Base-by-base conservation (phyloP, 2,888 invertebrate species). In the Cephus sareptanus region DNA sequence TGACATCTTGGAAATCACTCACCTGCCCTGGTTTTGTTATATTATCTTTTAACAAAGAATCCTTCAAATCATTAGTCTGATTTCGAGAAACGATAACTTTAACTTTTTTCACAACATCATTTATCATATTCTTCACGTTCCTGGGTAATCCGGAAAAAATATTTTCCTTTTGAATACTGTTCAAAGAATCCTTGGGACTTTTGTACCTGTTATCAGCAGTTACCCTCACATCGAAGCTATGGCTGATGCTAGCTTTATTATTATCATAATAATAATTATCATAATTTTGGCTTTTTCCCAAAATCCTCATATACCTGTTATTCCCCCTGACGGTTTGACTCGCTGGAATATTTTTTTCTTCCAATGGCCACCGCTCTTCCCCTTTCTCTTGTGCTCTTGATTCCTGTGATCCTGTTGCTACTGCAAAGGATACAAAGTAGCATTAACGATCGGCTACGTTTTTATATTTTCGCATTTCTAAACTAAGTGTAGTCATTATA, bases 281-380 rank as follows among this genome's bases (percentile, higher is more conserved):
- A 75, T 83, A 83, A 81, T 87, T 82, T 84, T 82, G 86, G 87
- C 77, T 83, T 85, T 82, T 86, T 84, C 84, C 84, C 82, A 84
- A 84, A 83, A 84, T 86, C 85, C 86, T 84, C 84, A 85, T 90
- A 85, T 91, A 91, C 91, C 91, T 91, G 91, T 87, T 91, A 88
- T 90, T 86, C 83, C 85, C 83, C 81, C 82, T 84, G 78, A 84
- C 83, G 83, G 81, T 82, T 77, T 81, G 80, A 82, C 82, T 78
- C 70, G 23, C 9, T 75, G 31, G 30, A 68, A 75, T 75, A 75
- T 56, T 56, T 75, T 75, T 33, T 34, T 33, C 69, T 69, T 76
- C 71, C 33, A 35, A 34, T 73, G 23, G 23, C 56, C 23, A 1
- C 23, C 23, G 9, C 9, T 15, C 56, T 23, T 56, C 56, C 2